A percentile compares a stretch with the other conserved stretches of the same genome.
These are phyloP conservation scores for Atta texana DNA, from an alignment of 1,140 invertebrate species.

Conservation along the genomic window DNA sequence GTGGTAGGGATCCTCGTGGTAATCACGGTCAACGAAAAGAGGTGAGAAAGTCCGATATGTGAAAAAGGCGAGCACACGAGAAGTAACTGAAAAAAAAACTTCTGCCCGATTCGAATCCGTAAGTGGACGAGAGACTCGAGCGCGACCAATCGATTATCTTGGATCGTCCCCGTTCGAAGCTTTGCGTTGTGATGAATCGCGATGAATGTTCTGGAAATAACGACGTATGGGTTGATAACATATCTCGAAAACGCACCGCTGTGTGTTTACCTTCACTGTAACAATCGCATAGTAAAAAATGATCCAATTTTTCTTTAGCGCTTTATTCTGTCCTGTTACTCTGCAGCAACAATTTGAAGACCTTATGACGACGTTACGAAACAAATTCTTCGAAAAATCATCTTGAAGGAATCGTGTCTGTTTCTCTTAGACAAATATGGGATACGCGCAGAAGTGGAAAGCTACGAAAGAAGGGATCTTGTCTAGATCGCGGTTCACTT, in stretches of 20 bases:
- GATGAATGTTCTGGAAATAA: slow-evolving; percentile 54
- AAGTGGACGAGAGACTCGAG: slow-evolving; percentile 80
- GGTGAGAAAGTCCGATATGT: slow-evolving; percentile 71
- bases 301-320: background rate
- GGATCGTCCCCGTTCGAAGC: slow-evolving; percentile 72
- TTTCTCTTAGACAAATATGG: background rate
- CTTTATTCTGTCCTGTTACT: background rate
- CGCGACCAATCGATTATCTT: slow-evolving; percentile 78
- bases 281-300: background rate
- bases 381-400: background rate
- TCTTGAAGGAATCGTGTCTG: background rate
- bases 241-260: background rate
- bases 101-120: slow-evolving; percentile 79
- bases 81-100: slow-evolving; percentile 77
- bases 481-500: slow-evolving; percentile 12
- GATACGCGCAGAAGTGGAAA: background rate
- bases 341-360: background rate
- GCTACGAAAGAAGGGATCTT: slow-evolving; percentile 4
- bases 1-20: slow-evolving; percentile 30
- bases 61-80: slow-evolving; percentile 63
- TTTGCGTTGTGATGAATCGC: slow-evolving; percentile 29
- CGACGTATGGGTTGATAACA: slow-evolving; percentile 40
- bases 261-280: background rate
- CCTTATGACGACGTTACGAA: background rate
- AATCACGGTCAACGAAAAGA: slow-evolving; percentile 61